Evolutionary conservation across 2,888 invertebrate species (phyloP).

Genomic region (Bellardia pandia): DNA sequence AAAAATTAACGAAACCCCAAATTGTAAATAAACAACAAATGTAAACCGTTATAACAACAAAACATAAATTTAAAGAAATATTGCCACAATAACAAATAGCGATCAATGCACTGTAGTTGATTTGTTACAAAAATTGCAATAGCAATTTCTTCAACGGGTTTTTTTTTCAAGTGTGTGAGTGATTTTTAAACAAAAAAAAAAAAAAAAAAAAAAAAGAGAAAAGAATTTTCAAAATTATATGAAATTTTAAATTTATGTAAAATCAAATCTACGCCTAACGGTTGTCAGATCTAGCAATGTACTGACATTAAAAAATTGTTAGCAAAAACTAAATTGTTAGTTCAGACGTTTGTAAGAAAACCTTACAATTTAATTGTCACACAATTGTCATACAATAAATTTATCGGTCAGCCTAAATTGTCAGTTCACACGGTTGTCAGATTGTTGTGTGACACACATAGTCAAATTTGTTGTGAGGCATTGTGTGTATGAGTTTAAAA

Average conservation of each 20-base stretch:
- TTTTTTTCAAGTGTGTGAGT: slow-evolving; percentile 37
- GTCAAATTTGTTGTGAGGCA: no score
- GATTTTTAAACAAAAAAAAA: neutral
- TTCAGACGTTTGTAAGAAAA: no score
- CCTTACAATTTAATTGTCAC: no score
- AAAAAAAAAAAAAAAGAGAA: slow-evolving; percentile 12
- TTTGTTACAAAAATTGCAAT: neutral
- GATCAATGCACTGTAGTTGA: slow-evolving; percentile 24
- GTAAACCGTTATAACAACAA: slow-evolving; percentile 52
- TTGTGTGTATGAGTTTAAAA: no score
- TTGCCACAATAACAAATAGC: slow-evolving; percentile 50
- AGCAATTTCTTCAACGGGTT: neutral
- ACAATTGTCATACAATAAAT: no score
- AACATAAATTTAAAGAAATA: slow-evolving; percentile 37
- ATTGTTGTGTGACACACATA: no score
- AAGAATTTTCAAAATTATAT: slow-evolving; percentile 10
- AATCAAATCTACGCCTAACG: slow-evolving; percentile 1
- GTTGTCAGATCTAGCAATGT: no score
- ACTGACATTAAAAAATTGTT: no score
- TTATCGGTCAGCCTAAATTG: no score
- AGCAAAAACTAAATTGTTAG: no score
- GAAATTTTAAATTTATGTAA: slow-evolving; percentile 41
- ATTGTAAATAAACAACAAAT: slow-evolving; percentile 29
- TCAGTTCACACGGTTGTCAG: no score
- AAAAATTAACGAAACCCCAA: neutral